Conservation (phyloP, 1,140 invertebrate species). For the Drosophila subpulchrella region DNA sequence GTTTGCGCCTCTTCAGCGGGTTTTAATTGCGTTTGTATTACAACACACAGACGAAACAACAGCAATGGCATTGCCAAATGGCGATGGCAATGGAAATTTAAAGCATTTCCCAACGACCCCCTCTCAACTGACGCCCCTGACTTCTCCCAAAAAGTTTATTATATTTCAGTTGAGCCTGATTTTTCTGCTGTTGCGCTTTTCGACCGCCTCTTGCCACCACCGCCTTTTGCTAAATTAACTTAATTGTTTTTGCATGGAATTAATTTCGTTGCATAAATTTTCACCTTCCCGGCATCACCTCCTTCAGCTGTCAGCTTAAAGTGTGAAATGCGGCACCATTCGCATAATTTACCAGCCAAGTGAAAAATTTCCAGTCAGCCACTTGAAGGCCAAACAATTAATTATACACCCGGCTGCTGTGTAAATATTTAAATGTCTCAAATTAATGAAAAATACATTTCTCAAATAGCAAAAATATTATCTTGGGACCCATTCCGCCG, state of each 20-base stretch:
- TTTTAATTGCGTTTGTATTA: slow-evolving; percentile 84
- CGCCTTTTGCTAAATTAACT: slow-evolving; percentile 81
- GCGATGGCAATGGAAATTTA: slow-evolving; percentile 69
- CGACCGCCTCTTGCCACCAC: background rate
- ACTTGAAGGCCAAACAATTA: slow-evolving; percentile 72
- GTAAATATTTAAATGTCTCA: slow-evolving; percentile 78
- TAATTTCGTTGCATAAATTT: slow-evolving; percentile 81
- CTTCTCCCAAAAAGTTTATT: slow-evolving; percentile 65
- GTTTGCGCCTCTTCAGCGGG: slow-evolving; percentile 81
- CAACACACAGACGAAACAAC: slow-evolving; percentile 48
- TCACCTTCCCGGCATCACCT: slow-evolving; percentile 52
- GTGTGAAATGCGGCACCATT: slow-evolving; percentile 78
- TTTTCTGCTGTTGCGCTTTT: slow-evolving; percentile 75
- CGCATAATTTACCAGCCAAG: slow-evolving; percentile 68
- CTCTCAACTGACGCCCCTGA: background rate
- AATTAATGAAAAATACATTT: slow-evolving; percentile 81
- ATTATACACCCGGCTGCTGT: slow-evolving; percentile 53
- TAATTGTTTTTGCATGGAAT: slow-evolving; percentile 83
- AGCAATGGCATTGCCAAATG: slow-evolving; percentile 42
- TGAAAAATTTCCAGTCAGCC: slow-evolving; percentile 67
- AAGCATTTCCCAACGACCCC: slow-evolving; percentile 51
- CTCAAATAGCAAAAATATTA: slow-evolving; percentile 72
- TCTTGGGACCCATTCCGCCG: slow-evolving; percentile 42
- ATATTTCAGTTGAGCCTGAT: slow-evolving; percentile 79
- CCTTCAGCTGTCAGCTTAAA: slow-evolving; percentile 67